Percentiles rank a stretch among this genome's conserved stretches.
Evolutionary conservation across 2,113 vertebrate genomes (phyloP).

Genomic region (Nesogale talazaci): DNA sequence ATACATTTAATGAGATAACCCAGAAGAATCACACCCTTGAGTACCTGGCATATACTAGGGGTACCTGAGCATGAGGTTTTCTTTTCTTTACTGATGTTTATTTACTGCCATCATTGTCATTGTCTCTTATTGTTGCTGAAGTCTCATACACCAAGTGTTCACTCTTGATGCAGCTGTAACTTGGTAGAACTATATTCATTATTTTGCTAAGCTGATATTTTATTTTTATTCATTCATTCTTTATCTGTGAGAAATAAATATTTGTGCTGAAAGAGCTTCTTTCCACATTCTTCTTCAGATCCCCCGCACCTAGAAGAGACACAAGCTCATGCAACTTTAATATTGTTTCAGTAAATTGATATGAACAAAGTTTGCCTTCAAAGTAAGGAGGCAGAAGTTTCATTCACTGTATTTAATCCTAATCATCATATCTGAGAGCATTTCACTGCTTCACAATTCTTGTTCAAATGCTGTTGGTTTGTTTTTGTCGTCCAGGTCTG

Average conservation of each 20-base stretch:
- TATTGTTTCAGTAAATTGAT: neutral
- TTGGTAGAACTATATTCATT: neutral
- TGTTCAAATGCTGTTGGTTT: neutral
- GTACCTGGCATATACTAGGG: too few species aligned
- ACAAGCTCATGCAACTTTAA: neutral
- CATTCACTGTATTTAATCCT: neutral
- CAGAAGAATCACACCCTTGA: neutral
- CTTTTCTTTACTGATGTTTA: neutral
- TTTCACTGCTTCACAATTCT: neutral
- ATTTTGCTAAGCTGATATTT: neutral
- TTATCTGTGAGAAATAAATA: neutral
- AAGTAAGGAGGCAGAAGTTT: neutral
- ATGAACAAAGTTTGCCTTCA: constrained; percentile 23
- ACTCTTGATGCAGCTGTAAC: neutral
- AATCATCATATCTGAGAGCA: neutral
- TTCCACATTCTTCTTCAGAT: neutral
- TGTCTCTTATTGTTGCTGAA: neutral
- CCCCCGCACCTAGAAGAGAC: neutral
- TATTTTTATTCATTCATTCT: neutral
- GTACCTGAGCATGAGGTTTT: neutral
- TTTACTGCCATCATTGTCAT: neutral
- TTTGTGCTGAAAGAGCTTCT: neutral
- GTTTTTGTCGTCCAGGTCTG: neutral
- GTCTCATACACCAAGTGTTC: neutral
- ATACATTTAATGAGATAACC: neutral